Conservation (phyloP, 1,140 invertebrate genomes). For the Elysia chlorotica region DNA sequence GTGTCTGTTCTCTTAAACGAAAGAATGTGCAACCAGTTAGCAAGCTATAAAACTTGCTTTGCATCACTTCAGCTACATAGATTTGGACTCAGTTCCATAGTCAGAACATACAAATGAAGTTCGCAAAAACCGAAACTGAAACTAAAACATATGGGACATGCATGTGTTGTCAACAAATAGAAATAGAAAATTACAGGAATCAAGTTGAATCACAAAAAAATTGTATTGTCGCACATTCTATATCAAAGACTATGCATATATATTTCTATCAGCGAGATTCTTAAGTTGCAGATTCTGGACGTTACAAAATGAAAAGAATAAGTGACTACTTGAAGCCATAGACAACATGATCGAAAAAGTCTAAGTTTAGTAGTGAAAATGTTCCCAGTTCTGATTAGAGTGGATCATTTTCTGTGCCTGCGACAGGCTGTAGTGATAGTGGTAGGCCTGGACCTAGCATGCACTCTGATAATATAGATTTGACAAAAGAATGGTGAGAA, state of each 20-base stretch:
- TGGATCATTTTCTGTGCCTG: not conserved
- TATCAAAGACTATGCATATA: not conserved
- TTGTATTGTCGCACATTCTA: not conserved
- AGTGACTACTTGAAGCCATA: not conserved
- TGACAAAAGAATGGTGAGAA: not conserved
- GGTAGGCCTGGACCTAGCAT: not conserved
- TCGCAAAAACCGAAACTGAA: not conserved
- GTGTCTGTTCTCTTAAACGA: not conserved
- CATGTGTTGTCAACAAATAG: not conserved
- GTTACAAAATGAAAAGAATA: not conserved
- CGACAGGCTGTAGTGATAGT: not conserved
- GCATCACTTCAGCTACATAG: not conserved
- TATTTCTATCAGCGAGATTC: not conserved
- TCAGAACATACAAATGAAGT: not conserved
- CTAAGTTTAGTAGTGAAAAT: not conserved
- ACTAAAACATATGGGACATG: not conserved
- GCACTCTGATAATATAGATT: not conserved
- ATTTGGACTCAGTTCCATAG: not conserved
- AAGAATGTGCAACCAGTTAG: not conserved
- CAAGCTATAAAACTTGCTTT: not conserved
- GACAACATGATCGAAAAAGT: not conserved
- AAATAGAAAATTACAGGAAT: not conserved
- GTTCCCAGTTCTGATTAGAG: not conserved
- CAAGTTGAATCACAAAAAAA: not conserved
- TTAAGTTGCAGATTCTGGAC: not conserved